Conservation (phyloP, 2,797 vertebrate genomes). For the Acrocephalus scirpaceus region DNA sequence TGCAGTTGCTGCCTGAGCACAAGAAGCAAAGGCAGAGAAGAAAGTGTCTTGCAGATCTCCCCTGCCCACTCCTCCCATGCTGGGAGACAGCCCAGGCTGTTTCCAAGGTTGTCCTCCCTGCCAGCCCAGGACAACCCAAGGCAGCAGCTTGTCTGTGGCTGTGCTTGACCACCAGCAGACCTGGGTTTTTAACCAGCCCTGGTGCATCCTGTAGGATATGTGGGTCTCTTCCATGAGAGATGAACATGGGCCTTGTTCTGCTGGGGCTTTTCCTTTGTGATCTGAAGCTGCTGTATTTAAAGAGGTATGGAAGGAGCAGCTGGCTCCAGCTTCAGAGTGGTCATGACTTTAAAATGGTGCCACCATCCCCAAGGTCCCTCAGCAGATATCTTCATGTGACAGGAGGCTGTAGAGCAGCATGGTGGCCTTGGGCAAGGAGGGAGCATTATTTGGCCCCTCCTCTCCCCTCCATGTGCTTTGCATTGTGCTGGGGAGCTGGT, state of each 20-base stretch:
- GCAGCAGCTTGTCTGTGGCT: fast-evolving
- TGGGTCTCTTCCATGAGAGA: neutral
- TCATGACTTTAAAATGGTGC: neutral
- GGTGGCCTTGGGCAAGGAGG: neutral
- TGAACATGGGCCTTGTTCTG: fast-evolving
- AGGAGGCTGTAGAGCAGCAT: neutral
- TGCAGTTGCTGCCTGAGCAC: neutral
- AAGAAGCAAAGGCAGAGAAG: neutral
- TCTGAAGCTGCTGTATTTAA: neutral
- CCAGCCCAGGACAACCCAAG: neutral
- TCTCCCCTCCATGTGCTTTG: neutral
- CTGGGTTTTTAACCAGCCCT: neutral
- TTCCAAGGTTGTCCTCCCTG: neutral
- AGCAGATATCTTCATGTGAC: neutral
- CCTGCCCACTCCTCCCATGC: fast-evolving
- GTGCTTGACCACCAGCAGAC: neutral
- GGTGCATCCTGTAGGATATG: neutral
- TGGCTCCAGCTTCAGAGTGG: neutral
- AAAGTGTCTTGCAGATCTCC: neutral
- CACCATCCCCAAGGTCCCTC: fast-evolving
- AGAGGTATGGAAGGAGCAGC: neutral
- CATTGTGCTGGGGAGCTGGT: neutral
- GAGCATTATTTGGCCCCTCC: neutral
- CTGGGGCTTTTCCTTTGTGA: neutral
- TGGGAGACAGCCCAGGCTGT: neutral